Evolutionary conservation across 2,113 vertebrate species (phyloP).

Genomic region (Neomonachus schauinslandi): DNA sequence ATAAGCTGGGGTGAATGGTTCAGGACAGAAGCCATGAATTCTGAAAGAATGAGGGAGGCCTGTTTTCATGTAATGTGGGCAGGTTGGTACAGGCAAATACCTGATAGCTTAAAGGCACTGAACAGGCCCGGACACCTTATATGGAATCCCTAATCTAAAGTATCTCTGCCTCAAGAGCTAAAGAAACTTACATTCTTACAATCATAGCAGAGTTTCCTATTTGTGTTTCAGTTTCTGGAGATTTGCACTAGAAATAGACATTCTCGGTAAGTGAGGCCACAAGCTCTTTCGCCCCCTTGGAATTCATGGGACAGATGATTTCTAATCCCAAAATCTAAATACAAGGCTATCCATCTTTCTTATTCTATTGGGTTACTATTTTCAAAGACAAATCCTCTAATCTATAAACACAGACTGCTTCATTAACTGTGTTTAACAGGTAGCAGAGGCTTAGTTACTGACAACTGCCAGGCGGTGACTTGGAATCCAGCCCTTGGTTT

Average conservation of each 20-base stretch:
- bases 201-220: constrained; percentile 54
- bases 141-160: constrained; percentile 58
- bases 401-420: constrained; percentile 68
- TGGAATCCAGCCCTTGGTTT: constrained; percentile 55
- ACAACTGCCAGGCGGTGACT: constrained; percentile 57
- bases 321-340: constrained; percentile 51
- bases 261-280: neutral
- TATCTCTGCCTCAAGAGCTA: constrained; percentile 51
- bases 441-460: constrained; percentile 67
- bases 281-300: neutral
- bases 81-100: constrained; percentile 78
- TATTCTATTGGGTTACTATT: constrained; percentile 46
- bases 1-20: constrained; percentile 74
- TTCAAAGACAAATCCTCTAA: constrained; percentile 64
- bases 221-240: constrained; percentile 50
- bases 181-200: constrained; percentile 56
- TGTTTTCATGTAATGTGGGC: constrained; percentile 62
- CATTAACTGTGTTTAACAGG: constrained; percentile 74
- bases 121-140: constrained; percentile 69
- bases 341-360: constrained; percentile 51
- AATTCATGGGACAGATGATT: constrained; percentile 38
- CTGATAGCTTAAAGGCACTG: constrained; percentile 61
- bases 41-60: constrained; percentile 73
- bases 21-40: constrained; percentile 70
- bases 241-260: constrained; percentile 39